Percentiles rank a stretch among this genome's conserved stretches.
Evolutionary conservation across 2,888 invertebrate species (phyloP).

Genomic region (Parapristionchus giblindavisi): DNA sequence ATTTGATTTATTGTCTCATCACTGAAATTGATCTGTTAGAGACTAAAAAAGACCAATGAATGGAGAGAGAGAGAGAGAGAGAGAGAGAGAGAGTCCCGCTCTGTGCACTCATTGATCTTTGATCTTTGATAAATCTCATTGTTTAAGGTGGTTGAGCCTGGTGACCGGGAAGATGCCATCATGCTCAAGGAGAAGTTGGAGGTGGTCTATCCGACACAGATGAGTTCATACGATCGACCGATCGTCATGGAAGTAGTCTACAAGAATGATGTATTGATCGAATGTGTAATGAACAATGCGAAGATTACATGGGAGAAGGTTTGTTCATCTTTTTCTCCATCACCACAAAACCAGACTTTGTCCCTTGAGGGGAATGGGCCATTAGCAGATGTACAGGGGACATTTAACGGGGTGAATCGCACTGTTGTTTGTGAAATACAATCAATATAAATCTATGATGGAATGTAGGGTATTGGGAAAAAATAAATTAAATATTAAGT

Average conservation of each 20-base stretch:
- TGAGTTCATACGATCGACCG: conserved; percentile 46
- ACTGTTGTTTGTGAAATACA: too few relatives aligned
- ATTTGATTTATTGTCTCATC: too few relatives aligned
- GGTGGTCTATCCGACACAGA: background rate
- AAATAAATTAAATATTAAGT: too few relatives aligned
- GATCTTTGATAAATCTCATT: too few relatives aligned
- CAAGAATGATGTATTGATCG: conserved; percentile 60
- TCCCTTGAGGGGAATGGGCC: background rate
- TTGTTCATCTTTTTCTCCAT: background rate
- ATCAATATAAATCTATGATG: too few relatives aligned
- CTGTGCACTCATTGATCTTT: background rate
- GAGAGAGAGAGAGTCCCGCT: background rate
- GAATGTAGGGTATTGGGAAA: too few relatives aligned
- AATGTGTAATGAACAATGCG: conserved; percentile 64
- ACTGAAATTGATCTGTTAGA: conserved; percentile 1
- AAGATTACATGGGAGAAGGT: conserved; percentile 56
- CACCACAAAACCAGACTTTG: background rate
- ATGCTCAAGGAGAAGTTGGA: conserved; percentile 12
- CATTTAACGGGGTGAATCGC: too few relatives aligned
- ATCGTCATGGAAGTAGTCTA: conserved; percentile 57
- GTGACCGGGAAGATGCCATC: conserved; percentile 5
- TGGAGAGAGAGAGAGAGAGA: conserved; percentile 2
- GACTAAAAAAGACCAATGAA: conserved; percentile 13
- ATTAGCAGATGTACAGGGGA: too few relatives aligned
- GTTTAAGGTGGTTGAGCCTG: conserved; percentile 11